Evolutionary conservation across 1,140 invertebrate species (phyloP).

Genomic region (Drosophila repleta): DNA sequence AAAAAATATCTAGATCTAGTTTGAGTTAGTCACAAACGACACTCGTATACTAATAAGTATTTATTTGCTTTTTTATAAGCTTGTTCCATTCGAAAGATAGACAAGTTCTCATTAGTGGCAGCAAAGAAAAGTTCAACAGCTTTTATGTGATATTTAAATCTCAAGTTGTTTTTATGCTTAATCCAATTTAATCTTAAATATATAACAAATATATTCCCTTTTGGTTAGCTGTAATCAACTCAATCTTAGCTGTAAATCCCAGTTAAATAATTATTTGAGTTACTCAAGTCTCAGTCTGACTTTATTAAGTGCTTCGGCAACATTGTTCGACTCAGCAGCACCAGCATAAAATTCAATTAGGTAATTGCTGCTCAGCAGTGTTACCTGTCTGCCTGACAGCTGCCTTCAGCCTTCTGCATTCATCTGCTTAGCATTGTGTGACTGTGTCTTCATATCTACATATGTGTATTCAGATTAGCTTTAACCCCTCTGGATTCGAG

Average conservation of each 20-base stretch:
- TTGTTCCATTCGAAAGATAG: too few species aligned
- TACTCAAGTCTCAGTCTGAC: not conserved
- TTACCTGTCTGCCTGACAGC: not conserved
- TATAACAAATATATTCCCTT: too few species aligned
- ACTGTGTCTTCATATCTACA: not conserved
- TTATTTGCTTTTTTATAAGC: too few species aligned
- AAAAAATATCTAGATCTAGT: too few species aligned
- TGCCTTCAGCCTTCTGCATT: not conserved
- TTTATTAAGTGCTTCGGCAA: not conserved
- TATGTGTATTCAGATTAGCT: not conserved
- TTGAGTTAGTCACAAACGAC: too few species aligned
- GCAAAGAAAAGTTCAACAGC: too few species aligned
- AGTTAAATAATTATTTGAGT: not conserved
- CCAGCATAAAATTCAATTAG: conserved; percentile 53
- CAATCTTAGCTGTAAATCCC: not conserved
- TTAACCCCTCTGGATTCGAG: too few species aligned
- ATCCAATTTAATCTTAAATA: too few species aligned
- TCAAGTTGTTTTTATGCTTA: too few species aligned
- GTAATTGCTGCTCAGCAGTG: conserved; percentile 38
- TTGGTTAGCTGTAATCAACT: not conserved
- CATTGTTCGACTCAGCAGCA: conserved; percentile 6
- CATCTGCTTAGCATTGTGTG: not conserved
- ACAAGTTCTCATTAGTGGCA: too few species aligned
- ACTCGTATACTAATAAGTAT: too few species aligned
- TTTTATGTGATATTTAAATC: too few species aligned